Percentiles rank a stretch among this genome's conserved stretches.
Conservation (phyloP, 2,797 vertebrate species). For the Sorex maritimensis region DNA sequence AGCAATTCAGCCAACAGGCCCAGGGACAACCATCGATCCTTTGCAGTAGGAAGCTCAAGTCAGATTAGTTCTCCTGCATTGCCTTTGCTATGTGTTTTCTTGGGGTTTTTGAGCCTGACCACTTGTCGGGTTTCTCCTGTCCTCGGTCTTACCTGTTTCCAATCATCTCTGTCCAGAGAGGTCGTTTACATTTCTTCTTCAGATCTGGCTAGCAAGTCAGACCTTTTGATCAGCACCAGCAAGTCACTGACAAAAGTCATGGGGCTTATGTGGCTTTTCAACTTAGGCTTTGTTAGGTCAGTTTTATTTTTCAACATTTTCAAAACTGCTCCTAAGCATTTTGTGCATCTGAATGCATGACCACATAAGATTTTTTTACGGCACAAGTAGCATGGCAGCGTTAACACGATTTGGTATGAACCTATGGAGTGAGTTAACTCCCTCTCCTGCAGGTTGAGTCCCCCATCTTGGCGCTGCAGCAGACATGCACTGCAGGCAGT, state of each 20-base stretch:
- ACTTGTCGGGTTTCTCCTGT: background rate
- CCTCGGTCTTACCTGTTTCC: constrained; percentile 22
- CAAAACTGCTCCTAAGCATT: constrained; percentile 22
- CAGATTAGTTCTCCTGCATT: background rate
- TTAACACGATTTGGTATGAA: background rate
- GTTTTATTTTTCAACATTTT: constrained; percentile 23
- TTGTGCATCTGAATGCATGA: background rate
- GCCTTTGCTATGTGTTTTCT: background rate
- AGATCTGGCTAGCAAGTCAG: no score
- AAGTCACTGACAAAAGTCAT: constrained; percentile 25
- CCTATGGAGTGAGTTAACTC: background rate
- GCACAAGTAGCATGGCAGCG: background rate
- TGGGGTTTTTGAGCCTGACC: background rate
- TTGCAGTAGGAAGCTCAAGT: background rate
- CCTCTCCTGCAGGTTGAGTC: background rate
- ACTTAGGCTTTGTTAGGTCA: background rate
- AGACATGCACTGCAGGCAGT: background rate
- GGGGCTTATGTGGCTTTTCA: constrained; percentile 25
- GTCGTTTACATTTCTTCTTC: background rate
- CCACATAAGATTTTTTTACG: background rate
- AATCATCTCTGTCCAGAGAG: constrained; percentile 13
- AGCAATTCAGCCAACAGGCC: background rate
- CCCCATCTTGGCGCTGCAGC: background rate
- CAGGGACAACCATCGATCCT: background rate
- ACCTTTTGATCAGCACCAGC: background rate